Evolutionary conservation across 2,888 invertebrate genomes (phyloP).

Genomic region (Xanthorhoe spadicearia): DNA sequence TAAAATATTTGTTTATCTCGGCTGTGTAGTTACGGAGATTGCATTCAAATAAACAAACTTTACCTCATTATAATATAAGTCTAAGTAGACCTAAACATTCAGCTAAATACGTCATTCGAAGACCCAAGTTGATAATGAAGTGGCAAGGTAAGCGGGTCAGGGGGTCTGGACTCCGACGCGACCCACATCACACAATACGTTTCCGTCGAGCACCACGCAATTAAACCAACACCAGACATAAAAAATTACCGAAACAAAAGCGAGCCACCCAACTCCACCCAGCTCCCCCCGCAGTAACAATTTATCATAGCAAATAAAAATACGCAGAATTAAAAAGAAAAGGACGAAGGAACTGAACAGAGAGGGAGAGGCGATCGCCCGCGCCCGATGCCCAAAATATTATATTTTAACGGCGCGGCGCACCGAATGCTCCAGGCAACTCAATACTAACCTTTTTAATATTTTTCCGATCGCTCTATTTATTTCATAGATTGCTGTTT

Average conservation of each 20-base stretch:
- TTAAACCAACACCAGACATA: conserved; percentile 82
- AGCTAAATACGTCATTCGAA: conserved; percentile 7
- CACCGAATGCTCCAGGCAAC: conserved; percentile 44
- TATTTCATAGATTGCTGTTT: conserved; percentile 31
- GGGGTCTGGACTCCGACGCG: conserved; percentile 57
- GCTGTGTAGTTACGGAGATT: no score
- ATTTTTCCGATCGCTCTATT: conserved; percentile 41
- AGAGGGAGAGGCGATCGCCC: conserved; percentile 69
- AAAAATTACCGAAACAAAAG: conserved; percentile 84
- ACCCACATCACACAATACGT: conserved; percentile 80
- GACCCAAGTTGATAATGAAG: conserved; percentile 47
- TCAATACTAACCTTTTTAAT: conserved; percentile 54
- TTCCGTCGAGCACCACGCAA: conserved; percentile 78
- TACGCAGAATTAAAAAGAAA: conserved; percentile 83
- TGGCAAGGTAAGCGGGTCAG: conserved; percentile 71
- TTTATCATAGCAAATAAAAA: conserved; percentile 85
- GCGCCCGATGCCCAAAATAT: conserved; percentile 71
- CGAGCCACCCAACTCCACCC: conserved; percentile 57
- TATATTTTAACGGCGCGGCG: conserved; percentile 64
- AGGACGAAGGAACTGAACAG: conserved; percentile 76
- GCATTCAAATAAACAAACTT: no score
- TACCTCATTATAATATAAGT: no score
- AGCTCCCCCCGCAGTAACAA: conserved; percentile 72
- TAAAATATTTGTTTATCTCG: no score
- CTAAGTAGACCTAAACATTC: background rate